These are phyloP conservation scores for Zalophus californianus DNA, from an alignment of 2,797 vertebrate species.

Conservation along the genomic window DNA sequence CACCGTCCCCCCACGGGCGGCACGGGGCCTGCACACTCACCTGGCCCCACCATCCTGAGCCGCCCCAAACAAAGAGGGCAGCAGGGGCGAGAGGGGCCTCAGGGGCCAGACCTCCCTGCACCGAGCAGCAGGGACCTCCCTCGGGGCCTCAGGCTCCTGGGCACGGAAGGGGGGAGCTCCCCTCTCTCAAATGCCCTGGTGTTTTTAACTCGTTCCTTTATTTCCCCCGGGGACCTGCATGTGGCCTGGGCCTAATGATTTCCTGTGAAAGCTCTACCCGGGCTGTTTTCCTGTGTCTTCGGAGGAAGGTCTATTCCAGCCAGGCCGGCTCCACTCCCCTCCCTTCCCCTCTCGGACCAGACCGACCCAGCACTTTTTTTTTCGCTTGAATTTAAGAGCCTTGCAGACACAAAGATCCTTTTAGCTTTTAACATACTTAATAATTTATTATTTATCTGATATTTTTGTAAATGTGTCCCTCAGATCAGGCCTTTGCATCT, in stretches of 20 bases:
- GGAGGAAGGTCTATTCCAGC: not conserved
- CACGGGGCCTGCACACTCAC: not conserved
- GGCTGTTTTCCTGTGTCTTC: not conserved
- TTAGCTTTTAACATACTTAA: conserved; percentile 81
- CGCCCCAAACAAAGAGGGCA: not conserved
- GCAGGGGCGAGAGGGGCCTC: not conserved
- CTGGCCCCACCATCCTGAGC: not conserved
- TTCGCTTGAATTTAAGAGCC: conserved; percentile 69
- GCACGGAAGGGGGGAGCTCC: not conserved
- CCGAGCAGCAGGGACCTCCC: not conserved
- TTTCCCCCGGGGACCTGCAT: not conserved
- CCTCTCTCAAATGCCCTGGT: not conserved
- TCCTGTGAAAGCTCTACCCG: not conserved
- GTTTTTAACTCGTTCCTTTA: not conserved
- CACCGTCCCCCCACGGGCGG: not conserved
- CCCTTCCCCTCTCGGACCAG: conserved; percentile 29
- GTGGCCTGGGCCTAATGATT: not conserved
- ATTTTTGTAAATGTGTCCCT: conserved; percentile 73
- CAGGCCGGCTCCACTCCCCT: not conserved
- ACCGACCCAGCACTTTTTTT: not conserved
- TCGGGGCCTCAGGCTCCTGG: not conserved
- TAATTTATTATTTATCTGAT: conserved; percentile 81
- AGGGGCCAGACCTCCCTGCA: not conserved
- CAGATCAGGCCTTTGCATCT: conserved; percentile 47
- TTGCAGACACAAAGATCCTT: conserved; percentile 77